A percentile compares a stretch with the other conserved stretches of the same genome.
Evolutionary conservation across 1,140 invertebrate species (phyloP).

Genomic region (Catajapyx aquilonaris): DNA sequence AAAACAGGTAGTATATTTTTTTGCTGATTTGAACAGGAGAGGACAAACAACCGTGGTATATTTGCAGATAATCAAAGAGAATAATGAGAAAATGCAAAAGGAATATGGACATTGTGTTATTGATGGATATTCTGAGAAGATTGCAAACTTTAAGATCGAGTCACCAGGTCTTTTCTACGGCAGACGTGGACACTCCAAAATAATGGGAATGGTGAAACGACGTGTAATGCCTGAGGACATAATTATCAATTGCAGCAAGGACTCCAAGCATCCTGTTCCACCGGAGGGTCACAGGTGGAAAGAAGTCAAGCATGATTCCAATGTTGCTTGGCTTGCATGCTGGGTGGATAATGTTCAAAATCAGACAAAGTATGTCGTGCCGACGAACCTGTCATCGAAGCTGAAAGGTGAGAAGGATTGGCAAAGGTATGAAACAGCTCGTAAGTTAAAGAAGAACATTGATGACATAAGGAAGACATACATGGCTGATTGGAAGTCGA

Average conservation of each 20-base stretch:
- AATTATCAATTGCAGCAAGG: constrained; percentile 93
- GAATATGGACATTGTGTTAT: constrained; percentile 93
- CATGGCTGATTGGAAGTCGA: constrained; percentile 84
- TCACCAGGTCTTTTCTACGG: constrained; percentile 91
- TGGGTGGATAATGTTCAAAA: constrained; percentile 98
- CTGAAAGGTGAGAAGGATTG: constrained; percentile 99
- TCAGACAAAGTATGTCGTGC: constrained; percentile 97
- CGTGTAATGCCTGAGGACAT: constrained; percentile 86
- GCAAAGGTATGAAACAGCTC: constrained; percentile 96
- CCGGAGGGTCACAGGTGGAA: constrained; percentile 87
- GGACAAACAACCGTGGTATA: too few species aligned
- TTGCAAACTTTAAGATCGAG: constrained; percentile 97
- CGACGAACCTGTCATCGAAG: constrained; percentile 97
- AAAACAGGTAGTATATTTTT: constrained; percentile 56
- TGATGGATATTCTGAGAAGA: constrained; percentile 96
- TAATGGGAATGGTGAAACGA: constrained; percentile 93
- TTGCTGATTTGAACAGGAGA: constrained; percentile 18
- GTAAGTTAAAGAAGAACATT: constrained; percentile 73
- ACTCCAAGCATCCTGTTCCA: constrained; percentile 63
- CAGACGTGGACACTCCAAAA: constrained; percentile 96
- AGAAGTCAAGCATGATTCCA: constrained; percentile 88
- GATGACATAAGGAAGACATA: constrained; percentile 82
- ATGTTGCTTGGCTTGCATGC: constrained; percentile 88
- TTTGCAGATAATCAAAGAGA: constrained; percentile 48
- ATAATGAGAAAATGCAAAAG: constrained; percentile 73